A percentile compares a stretch with the other conserved stretches of the same genome.
phyloP scores from a whole-genome alignment of 2,797 vertebrate species.

The Pachyuromys duprasi region DNA sequence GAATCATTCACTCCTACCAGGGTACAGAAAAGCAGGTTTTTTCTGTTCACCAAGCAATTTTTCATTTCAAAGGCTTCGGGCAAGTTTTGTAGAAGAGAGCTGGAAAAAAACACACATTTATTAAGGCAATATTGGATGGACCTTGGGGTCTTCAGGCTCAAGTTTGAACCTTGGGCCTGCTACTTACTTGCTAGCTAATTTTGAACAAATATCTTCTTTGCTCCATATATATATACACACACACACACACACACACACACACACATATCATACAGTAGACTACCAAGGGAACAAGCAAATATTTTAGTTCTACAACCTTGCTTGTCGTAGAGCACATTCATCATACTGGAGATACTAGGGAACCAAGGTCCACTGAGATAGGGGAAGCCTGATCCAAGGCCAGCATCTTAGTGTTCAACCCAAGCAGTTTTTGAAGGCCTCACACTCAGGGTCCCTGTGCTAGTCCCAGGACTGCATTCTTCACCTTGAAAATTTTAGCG shows the following conservation, averaged over 20 bases:
- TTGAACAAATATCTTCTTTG: background rate
- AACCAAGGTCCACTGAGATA: background rate
- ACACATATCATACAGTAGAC: no score
- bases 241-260: no score
- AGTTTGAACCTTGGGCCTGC: background rate
- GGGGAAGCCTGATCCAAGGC: background rate
- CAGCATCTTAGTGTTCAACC: fast-evolving
- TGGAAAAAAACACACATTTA: background rate
- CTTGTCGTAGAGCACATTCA: background rate
- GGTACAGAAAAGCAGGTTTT: constrained; percentile 54
- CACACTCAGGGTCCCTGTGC: background rate
- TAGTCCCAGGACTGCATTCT: background rate
- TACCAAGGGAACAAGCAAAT: background rate
- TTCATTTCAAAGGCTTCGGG: background rate
- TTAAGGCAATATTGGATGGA: background rate
- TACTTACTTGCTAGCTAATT: background rate
- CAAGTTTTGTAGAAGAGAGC: background rate
- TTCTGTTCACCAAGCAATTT: background rate
- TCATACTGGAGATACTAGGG: background rate
- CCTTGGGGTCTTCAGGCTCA: background rate
- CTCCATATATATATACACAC: no score
- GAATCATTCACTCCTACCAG: background rate
- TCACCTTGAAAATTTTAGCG: background rate
- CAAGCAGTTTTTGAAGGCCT: background rate
- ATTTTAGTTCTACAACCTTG: background rate